Conservation (phyloP, 2,888 invertebrate species). For the Seladonia tumulorum region DNA sequence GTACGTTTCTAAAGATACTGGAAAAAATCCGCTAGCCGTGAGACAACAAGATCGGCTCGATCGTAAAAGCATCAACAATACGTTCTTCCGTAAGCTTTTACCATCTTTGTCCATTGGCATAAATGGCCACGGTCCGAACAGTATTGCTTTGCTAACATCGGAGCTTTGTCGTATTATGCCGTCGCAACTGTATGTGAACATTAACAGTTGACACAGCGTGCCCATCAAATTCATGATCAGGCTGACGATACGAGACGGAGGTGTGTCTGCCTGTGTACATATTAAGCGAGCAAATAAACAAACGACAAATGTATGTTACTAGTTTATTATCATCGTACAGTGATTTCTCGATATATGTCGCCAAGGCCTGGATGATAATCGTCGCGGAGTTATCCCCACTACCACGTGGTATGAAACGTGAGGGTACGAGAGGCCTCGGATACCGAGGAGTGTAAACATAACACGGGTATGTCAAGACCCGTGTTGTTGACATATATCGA, state of each 20-base stretch:
- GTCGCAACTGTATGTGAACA: constrained; percentile 47
- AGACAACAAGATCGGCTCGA: constrained; percentile 48
- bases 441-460: no score
- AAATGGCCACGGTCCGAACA: constrained; percentile 8
- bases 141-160: background rate
- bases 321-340: background rate
- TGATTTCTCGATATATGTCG: no score
- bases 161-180: constrained; percentile 22
- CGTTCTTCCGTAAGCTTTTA: constrained; percentile 43
- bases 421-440: no score
- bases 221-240: constrained; percentile 13
- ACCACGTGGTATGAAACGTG: no score
- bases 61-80: constrained; percentile 61
- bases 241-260: constrained; percentile 5
- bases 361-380: no score
- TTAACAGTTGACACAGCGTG: constrained; percentile 33
- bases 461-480: no score
- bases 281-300: background rate
- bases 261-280: background rate
- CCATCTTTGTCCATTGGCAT: constrained; percentile 24
- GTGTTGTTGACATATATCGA: no score
- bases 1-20: constrained; percentile 59
- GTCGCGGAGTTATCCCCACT: no score
- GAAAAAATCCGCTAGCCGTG: constrained; percentile 56
- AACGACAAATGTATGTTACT: background rate